A percentile compares a stretch with the other conserved stretches of the same genome.
Conservation (phyloP, 2,888 invertebrate genomes). For the Euclidia mi region DNA sequence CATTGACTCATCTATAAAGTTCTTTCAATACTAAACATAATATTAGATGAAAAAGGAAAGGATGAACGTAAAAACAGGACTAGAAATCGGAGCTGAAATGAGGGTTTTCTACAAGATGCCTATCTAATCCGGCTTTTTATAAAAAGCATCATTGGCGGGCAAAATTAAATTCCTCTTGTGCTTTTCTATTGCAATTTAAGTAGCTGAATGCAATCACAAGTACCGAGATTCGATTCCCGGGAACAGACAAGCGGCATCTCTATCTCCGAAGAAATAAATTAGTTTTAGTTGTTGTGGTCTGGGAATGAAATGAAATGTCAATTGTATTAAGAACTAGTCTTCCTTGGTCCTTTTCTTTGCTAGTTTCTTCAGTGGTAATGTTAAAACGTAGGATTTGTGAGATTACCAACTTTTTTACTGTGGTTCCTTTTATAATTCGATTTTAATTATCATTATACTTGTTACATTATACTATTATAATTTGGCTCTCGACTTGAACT, state of each 20-base stretch:
- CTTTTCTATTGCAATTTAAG: slow-evolving; percentile 43
- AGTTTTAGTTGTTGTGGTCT: slow-evolving; percentile 53
- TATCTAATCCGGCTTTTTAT: slow-evolving; percentile 23
- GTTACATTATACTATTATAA: too few relatives aligned
- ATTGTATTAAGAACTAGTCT: slow-evolving; percentile 48
- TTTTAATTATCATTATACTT: too few relatives aligned
- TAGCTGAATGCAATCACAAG: slow-evolving; percentile 53
- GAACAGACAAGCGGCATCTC: slow-evolving; percentile 50
- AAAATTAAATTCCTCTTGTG: slow-evolving; percentile 53
- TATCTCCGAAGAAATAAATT: slow-evolving; percentile 54
- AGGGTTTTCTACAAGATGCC: slow-evolving; percentile 14
- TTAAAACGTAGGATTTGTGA: slow-evolving; percentile 11
- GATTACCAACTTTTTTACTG: slow-evolving; percentile 24
- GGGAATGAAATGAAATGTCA: slow-evolving; percentile 48
- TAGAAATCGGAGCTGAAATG: slow-evolving; percentile 17
- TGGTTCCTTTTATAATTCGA: not conserved
- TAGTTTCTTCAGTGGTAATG: slow-evolving; percentile 22
- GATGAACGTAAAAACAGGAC: slow-evolving; percentile 8
- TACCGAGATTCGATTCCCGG: slow-evolving; percentile 52
- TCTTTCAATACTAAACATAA: slow-evolving; percentile 6
- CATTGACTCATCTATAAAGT: not conserved
- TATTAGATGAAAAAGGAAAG: not conserved
- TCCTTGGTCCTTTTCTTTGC: slow-evolving; percentile 20
- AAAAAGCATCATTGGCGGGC: slow-evolving; percentile 40
- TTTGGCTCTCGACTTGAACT: too few relatives aligned